These are phyloP conservation scores for Vanessa cardui DNA, from an alignment of 2,888 invertebrate genomes.

Conservation along the genomic window DNA sequence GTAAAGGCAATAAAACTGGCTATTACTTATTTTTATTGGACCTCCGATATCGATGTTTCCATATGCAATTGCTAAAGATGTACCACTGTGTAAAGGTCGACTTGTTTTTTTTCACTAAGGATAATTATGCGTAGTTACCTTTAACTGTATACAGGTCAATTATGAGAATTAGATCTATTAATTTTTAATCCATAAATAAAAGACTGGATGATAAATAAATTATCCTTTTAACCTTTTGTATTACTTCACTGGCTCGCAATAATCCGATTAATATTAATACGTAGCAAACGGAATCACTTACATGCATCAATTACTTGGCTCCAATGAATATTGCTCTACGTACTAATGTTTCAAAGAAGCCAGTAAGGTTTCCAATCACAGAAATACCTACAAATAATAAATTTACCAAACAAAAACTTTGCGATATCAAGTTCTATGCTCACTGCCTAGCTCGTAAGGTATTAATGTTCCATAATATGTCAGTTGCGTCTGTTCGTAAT, in stretches of 20 bases:
- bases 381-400: constrained; percentile 41
- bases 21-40: constrained; percentile 43
- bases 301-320: not conserved
- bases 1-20: constrained; percentile 38
- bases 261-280: constrained; percentile 14
- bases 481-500: constrained; percentile 25
- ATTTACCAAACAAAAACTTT: constrained; percentile 50
- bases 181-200: constrained; percentile 40
- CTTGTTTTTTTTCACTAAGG: constrained; percentile 59
- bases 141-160: constrained; percentile 55
- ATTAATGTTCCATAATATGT: constrained; percentile 51
- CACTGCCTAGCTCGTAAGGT: constrained; percentile 52
- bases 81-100: constrained; percentile 60
- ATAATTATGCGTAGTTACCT: constrained; percentile 63
- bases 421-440: constrained; percentile 48
- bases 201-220: constrained; percentile 39
- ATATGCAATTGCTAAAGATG: constrained; percentile 47
- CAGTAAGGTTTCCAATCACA: constrained; percentile 20
- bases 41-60: constrained; percentile 38
- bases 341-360: not conserved
- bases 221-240: constrained; percentile 16
- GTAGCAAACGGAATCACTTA: not conserved
- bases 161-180: constrained; percentile 68
- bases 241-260: not conserved
- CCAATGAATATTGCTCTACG: not conserved